Percentiles rank a stretch among this genome's conserved stretches.
These are phyloP conservation scores for Apocrypta bakeri DNA, from an alignment of 1,140 invertebrate species.

Conservation along the genomic window DNA sequence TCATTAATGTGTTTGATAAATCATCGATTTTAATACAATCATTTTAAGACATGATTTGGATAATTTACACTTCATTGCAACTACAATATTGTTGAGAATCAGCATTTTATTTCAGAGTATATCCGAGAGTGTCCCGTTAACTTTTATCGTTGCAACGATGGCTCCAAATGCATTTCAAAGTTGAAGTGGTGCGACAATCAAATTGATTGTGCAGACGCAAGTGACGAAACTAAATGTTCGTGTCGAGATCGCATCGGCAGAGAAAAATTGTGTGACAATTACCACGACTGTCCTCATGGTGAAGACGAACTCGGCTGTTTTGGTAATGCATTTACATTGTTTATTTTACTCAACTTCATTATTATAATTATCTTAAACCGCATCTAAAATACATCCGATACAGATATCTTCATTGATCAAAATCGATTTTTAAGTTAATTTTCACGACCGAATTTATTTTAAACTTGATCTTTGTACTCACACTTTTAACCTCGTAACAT, in stretches of 20 bases:
- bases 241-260: constrained; percentile 80
- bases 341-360: too few species aligned
- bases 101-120: background rate
- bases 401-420: too few species aligned
- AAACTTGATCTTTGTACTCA: background rate
- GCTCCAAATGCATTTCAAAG: constrained; percentile 76
- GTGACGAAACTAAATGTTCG: constrained; percentile 86
- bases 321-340: constrained; percentile 75
- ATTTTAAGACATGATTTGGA: too few species aligned
- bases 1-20: too few species aligned
- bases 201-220: constrained; percentile 86
- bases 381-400: too few species aligned
- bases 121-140: background rate
- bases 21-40: too few species aligned
- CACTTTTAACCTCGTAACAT: background rate
- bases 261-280: constrained; percentile 85
- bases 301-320: constrained; percentile 87
- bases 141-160: constrained; percentile 40
- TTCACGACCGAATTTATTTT: too few species aligned
- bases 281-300: constrained; percentile 80
- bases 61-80: too few species aligned
- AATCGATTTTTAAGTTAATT: too few species aligned
- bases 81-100: background rate
- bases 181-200: constrained; percentile 82
- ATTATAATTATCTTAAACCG: too few species aligned